Evolutionary conservation across 2,888 invertebrate species (phyloP), one percentile per base, ranked within the genome.

Genomic region (Lutraria lutraria): DNA sequence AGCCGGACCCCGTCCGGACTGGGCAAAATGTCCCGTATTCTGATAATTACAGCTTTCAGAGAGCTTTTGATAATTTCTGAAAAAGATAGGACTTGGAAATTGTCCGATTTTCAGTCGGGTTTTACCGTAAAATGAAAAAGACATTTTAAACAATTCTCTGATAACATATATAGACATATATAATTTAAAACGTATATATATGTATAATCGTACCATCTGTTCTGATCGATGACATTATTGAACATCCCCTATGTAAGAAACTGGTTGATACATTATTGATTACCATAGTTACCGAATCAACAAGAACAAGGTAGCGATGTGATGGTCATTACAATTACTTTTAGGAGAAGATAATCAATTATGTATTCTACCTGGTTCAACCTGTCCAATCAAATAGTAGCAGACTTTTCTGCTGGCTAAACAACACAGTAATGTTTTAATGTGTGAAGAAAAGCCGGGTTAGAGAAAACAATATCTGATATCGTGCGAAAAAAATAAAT

Each of bases 301-400:
- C 76, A 76, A 31, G 31, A 31, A 19, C 31, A 76, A 31, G n/a
- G 63, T 34, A 34, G 31, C 34, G 25, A 34, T 13, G 76, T 34
- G 34, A 76, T 76, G 34, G 76, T 34, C 76, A 76, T 76, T 76
- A 76, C 76, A 34, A 19, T 76, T 76, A 76, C 76, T 34, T 76
- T 76, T 76, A 31, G 76, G 76, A 76, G 31, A 76, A 76, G 76
- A 76, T 19, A 76, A 76, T 76, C 76, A 76, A 76, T 76, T 76
- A 76, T 76, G 34, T 34, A 31, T 31, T 31, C 34, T 76, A 76
- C 76, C 76, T 34, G 34, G 31, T 15, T 76, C 16, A 16, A 34
- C 29, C 16, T n/a, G 34, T 34, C 76, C 76, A 76, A 76, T 76
- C 76, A 76, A 21, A 31, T 34, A 31, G 31, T 34, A 76, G 76